Evolutionary conservation across 2,888 invertebrate species (phyloP), one percentile per base, ranked within the genome.

Genomic region (Sphaerophoria rueppellii): DNA sequence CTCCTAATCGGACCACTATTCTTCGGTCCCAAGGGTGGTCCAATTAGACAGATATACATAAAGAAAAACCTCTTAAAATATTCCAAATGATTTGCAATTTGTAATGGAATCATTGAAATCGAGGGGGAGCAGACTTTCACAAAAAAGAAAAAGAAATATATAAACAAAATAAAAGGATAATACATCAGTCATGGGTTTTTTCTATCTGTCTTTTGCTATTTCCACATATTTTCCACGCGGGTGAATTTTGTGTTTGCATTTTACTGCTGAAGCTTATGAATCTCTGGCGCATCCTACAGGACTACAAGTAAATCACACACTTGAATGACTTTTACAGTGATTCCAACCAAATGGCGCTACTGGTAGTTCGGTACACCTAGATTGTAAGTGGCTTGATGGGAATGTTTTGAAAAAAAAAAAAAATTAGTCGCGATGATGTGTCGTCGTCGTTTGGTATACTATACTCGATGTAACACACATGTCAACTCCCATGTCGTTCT

Each of bases 231-330:
- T 83, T 83, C 80, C 80, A 80, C 83, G 71, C 71, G 75, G 72
- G 24, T 40, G 61, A 55, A 48, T 83, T 80, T 80, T 73, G 67
- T 83, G 79, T 83, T 75, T 69, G 83, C 79, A 80, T 80, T 83
- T 72, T 34, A n/a, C 34, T 63, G 35, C 50, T 69, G 48, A 52
- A 63, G 83, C 83, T 83, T 83, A 83, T 80, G 75, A 83, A 83
- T 75, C 40, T 35, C 52, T 60, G 67, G 40, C 70, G 63, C 73
- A 78, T 70, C 70, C 70, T 65, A 35, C 52, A 70, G 63, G 54
- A 79, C 79, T 76, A 75, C 79, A 79, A 83, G 83, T 80, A 80
- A 83, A 83, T 83, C 80, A 83, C 61, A 72, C 75, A 75, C 75
- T 60, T 80, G 50, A 83, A 83, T 83, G 69, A 72, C 12, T 80